Percentiles rank a stretch among this genome's conserved stretches.
Conservation (phyloP, 1,140 invertebrate genomes). For the Glomeris maerens region DNA sequence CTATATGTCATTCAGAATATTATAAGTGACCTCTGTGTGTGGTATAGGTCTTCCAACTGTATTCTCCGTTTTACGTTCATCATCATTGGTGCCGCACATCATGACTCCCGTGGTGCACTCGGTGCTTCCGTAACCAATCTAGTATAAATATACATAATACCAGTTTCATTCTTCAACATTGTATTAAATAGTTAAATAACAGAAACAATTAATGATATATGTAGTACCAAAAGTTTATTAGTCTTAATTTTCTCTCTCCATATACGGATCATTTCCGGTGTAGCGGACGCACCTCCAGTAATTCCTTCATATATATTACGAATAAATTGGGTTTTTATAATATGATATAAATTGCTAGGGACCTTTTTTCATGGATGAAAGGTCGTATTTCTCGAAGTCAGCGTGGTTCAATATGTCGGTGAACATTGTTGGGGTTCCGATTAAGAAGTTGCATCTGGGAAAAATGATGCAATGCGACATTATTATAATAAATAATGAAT, state of each 20-base stretch:
- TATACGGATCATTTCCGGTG: no score
- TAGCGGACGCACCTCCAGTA: no score
- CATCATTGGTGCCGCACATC: background rate
- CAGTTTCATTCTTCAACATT: constrained; percentile 2
- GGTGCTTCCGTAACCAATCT: constrained; percentile 1
- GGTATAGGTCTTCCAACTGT: no score
- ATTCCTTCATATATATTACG: no score
- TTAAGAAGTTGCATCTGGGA: constrained; percentile 33
- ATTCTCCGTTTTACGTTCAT: no score
- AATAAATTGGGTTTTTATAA: background rate
- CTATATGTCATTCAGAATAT: no score
- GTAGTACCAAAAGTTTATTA: no score
- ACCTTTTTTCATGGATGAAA: constrained; percentile 27
- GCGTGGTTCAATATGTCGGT: constrained; percentile 36
- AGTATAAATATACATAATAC: background rate
- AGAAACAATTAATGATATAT: no score
- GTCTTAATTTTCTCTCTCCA: no score
- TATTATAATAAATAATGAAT: background rate
- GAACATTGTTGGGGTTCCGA: constrained; percentile 44
- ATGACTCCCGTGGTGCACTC: background rate
- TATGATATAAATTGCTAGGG: background rate
- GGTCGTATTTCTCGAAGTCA: constrained; percentile 22
- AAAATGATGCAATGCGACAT: background rate
- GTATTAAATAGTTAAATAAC: constrained; percentile 1
- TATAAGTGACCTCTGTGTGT: no score